Percentiles rank a stretch among this genome's conserved stretches.
phyloP scores from a whole-genome alignment of 92 coral and sea anemone genomes.

The Virgularia gustaviana region DNA sequence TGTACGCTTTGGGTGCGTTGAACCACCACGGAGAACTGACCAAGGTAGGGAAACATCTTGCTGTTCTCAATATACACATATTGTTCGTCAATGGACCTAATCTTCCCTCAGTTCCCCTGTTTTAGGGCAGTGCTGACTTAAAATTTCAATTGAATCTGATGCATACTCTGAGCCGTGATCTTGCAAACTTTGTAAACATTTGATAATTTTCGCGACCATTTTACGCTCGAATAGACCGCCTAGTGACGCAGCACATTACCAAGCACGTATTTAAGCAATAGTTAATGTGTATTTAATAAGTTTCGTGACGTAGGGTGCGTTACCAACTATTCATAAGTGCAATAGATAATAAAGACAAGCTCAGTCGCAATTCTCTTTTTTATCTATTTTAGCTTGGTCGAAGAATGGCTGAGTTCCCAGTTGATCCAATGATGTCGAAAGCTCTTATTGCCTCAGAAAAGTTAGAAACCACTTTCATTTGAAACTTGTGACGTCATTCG shows the following conservation, averaged over 20 bases:
- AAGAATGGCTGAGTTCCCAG: slow-evolving; percentile 99
- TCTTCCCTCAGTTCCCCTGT: background rate
- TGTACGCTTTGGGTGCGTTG: slow-evolving; percentile 93
- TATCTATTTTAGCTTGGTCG: slow-evolving; percentile 76
- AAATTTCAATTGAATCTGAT: too few species aligned
- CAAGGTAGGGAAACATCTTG: slow-evolving; percentile 50
- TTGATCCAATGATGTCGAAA: slow-evolving; percentile 97
- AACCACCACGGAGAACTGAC: slow-evolving; percentile 97
- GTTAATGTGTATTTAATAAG: too few species aligned
- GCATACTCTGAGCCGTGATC: too few species aligned
- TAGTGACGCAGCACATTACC: background rate
- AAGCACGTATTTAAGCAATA: too few species aligned
- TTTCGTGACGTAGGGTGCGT: background rate
- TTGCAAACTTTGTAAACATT: too few species aligned
- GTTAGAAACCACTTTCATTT: slow-evolving; percentile 41
- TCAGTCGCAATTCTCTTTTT: background rate
- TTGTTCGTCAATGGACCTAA: background rate
- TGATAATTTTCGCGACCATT: too few species aligned
- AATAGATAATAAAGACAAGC: too few species aligned
- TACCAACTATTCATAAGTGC: background rate
- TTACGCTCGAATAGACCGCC: too few species aligned
- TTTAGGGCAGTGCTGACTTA: background rate
- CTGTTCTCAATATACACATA: background rate
- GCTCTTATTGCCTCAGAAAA: slow-evolving; percentile 90
- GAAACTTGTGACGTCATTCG: too few species aligned